phyloP scores from a whole-genome alignment of 2,888 invertebrate genomes.

The Trissolcus brochymenae region DNA sequence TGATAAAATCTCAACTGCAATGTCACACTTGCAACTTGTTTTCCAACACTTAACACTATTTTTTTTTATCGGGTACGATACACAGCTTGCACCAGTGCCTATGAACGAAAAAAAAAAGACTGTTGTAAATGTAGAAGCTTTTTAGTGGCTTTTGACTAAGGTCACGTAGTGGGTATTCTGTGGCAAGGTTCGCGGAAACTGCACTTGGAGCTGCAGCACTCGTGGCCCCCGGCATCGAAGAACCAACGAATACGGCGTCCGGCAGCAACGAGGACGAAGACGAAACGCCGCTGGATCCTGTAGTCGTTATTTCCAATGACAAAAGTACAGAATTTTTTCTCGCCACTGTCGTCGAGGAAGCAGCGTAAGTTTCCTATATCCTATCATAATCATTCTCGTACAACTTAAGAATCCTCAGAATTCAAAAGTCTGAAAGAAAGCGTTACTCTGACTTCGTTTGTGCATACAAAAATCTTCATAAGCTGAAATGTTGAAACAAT shows the following conservation, averaged over 20 bases:
- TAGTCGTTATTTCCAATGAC: slow-evolving; percentile 88
- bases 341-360: slow-evolving; percentile 91
- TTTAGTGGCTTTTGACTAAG: slow-evolving; percentile 73
- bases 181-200: slow-evolving; percentile 86
- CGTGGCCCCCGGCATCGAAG: slow-evolving; percentile 82
- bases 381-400: neutral
- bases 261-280: slow-evolving; percentile 93
- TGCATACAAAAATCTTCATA: neutral
- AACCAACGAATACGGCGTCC: slow-evolving; percentile 92
- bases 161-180: slow-evolving; percentile 76
- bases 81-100: slow-evolving; percentile 50
- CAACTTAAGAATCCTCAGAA: neutral
- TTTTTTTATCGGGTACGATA: slow-evolving; percentile 42
- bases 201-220: slow-evolving; percentile 81
- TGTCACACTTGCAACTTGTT: slow-evolving; percentile 35
- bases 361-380: slow-evolving; percentile 80
- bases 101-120: slow-evolving; percentile 47
- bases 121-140: slow-evolving; percentile 69
- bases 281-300: slow-evolving; percentile 76
- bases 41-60: slow-evolving; percentile 41
- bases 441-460: neutral
- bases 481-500: no score
- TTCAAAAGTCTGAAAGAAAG: neutral
- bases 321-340: slow-evolving; percentile 94
- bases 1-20: slow-evolving; percentile 17